Conservation (phyloP, 2,888 invertebrate species). For the Epistrophella euchroma region DNA sequence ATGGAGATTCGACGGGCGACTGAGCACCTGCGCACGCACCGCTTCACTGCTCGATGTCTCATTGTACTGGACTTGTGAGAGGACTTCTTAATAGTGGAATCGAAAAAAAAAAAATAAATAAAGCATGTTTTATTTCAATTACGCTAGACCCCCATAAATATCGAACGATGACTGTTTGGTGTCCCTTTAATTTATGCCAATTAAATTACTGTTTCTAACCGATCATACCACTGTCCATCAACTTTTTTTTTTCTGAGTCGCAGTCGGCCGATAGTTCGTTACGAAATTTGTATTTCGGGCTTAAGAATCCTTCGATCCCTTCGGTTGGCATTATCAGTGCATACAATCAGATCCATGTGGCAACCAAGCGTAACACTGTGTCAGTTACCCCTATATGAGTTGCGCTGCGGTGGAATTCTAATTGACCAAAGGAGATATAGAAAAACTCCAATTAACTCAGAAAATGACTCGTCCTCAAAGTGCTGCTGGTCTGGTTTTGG, state of each 20-base stretch:
- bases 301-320: conserved; percentile 63
- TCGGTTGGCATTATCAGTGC: conserved; percentile 66
- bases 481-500: conserved; percentile 31
- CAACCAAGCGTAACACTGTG: conserved; percentile 67
- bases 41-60: conserved; percentile 58
- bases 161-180: conserved; percentile 73
- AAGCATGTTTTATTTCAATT: conserved; percentile 65
- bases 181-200: conserved; percentile 75
- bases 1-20: conserved; percentile 59
- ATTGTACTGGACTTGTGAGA: conserved; percentile 1
- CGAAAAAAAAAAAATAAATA: neutral
- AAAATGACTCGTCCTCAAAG: conserved; percentile 52
- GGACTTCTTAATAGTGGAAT: conserved; percentile 23
- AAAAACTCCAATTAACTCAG: conserved; percentile 72
- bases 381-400: conserved; percentile 71
- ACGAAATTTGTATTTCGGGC: conserved; percentile 58
- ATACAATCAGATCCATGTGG: conserved; percentile 71
- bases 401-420: conserved; percentile 73
- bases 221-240: conserved; percentile 64
- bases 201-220: conserved; percentile 71
- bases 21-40: conserved; percentile 69
- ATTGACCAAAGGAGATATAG: conserved; percentile 72
- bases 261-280: conserved; percentile 57
- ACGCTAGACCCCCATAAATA: conserved; percentile 71
- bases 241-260: conserved; percentile 14